Evolutionary conservation across 2,797 vertebrate species (phyloP).

Genomic region (Sebastes melanostomus): DNA sequence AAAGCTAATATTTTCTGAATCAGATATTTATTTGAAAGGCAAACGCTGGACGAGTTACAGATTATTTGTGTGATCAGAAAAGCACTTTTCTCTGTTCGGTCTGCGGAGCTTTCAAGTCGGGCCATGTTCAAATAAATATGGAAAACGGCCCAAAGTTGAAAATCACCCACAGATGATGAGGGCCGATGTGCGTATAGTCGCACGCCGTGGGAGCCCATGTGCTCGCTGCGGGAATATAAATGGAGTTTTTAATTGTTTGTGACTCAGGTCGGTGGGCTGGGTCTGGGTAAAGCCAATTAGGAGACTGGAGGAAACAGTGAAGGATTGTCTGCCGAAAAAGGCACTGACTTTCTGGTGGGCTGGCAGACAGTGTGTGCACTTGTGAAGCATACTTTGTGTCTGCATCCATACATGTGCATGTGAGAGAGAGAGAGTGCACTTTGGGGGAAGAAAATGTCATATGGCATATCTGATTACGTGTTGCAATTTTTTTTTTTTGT

Average conservation of each 20-base stretch:
- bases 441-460: slow-evolving; percentile 72
- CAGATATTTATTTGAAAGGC: slow-evolving; percentile 81
- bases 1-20: slow-evolving; percentile 81
- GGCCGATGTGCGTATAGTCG: slow-evolving; percentile 85
- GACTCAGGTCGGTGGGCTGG: slow-evolving; percentile 87
- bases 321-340: slow-evolving; percentile 81
- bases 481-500: slow-evolving; percentile 54
- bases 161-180: slow-evolving; percentile 95
- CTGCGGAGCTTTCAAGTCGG: slow-evolving; percentile 86
- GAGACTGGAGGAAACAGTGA: slow-evolving; percentile 86
- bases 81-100: slow-evolving; percentile 78
- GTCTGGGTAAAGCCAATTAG: slow-evolving; percentile 90
- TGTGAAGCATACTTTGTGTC: slow-evolving; percentile 39
- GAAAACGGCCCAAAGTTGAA: slow-evolving; percentile 86
- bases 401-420: slow-evolving; percentile 15
- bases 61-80: slow-evolving; percentile 93
- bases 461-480: slow-evolving; percentile 78
- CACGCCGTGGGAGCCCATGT: slow-evolving; percentile 85
- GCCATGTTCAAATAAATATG: slow-evolving; percentile 92
- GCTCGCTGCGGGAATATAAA: slow-evolving; percentile 87
- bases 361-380: slow-evolving; percentile 29
- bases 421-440: slow-evolving; percentile 31
- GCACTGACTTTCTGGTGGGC: slow-evolving; percentile 78
- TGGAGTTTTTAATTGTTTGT: slow-evolving; percentile 93
- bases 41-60: slow-evolving; percentile 77